Evolutionary conservation across 2,888 invertebrate species (phyloP).

Genomic region (Sesia apiformis): DNA sequence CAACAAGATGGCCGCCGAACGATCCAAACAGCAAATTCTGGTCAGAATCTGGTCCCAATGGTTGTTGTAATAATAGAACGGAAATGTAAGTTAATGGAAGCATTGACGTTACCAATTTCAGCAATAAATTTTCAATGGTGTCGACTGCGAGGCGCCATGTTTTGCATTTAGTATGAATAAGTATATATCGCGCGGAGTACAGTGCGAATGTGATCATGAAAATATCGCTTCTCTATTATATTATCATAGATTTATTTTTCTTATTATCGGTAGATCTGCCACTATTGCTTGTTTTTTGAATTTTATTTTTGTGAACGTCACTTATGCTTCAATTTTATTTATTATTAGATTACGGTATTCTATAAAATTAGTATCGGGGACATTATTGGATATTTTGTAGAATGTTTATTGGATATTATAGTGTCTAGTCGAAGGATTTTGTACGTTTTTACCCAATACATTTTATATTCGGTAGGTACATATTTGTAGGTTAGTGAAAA

Average conservation of each 20-base stretch:
- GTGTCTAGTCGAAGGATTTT: constrained; percentile 59
- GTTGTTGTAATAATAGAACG: constrained; percentile 32
- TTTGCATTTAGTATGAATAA: constrained; percentile 48
- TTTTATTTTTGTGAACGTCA: constrained; percentile 31
- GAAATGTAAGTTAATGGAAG: constrained; percentile 57
- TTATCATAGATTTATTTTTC: constrained; percentile 46
- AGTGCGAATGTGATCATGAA: constrained; percentile 55
- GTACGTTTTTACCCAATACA: constrained; percentile 25
- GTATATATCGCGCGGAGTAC: constrained; percentile 32
- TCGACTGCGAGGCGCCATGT: constrained; percentile 29
- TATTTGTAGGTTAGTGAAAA: constrained; percentile 30
- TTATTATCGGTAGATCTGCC: constrained; percentile 54
- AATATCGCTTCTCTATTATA: constrained; percentile 50
- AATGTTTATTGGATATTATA: constrained; percentile 58
- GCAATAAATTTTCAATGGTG: constrained; percentile 37
- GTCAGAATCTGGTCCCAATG: constrained; percentile 48
- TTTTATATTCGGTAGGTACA: constrained; percentile 2
- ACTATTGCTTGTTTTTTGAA: constrained; percentile 49
- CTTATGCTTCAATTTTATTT: constrained; percentile 52
- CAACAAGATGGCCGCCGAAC: constrained; percentile 47
- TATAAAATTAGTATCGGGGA: constrained; percentile 18
- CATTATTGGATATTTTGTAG: constrained; percentile 34
- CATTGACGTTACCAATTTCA: constrained; percentile 56
- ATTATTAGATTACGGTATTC: constrained; percentile 46
- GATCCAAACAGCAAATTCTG: constrained; percentile 57